Evolutionary conservation across 1,140 invertebrate genomes (phyloP).

Genomic region (Drosophila nikananu): DNA sequence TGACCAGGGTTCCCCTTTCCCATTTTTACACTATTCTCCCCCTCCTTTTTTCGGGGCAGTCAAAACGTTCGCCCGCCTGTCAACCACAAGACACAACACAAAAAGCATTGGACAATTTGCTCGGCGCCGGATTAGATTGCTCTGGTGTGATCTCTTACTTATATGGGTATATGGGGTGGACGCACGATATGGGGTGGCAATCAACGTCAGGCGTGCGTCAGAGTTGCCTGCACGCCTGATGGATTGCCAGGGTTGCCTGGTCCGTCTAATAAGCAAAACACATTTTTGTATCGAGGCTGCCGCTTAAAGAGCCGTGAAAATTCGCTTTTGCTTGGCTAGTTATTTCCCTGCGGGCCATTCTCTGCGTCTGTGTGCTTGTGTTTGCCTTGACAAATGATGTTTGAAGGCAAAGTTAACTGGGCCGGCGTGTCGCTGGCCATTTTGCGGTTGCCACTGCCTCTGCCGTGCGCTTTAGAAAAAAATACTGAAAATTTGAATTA

Average conservation of each 20-base stretch:
- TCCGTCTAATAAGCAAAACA: constrained; percentile 54
- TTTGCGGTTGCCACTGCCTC: constrained; percentile 21
- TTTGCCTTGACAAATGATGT: constrained; percentile 63
- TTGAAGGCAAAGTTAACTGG: constrained; percentile 66
- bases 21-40: not conserved
- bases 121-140: constrained; percentile 40
- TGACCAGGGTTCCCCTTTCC: not conserved
- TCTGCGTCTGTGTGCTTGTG: constrained; percentile 4
- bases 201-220: constrained; percentile 63
- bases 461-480: constrained; percentile 2
- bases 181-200: constrained; percentile 36
- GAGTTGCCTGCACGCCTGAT: constrained; percentile 48
- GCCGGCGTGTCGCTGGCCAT: constrained; percentile 46
- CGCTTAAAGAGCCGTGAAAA: constrained; percentile 61
- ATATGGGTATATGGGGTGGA: not conserved
- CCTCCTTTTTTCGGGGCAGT: constrained; percentile 11
- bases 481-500: constrained; percentile 69
- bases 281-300: constrained; percentile 33
- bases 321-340: constrained; percentile 23
- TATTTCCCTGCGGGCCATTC: constrained; percentile 40
- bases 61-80: constrained; percentile 41
- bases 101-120: constrained; percentile 56
- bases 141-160: constrained; percentile 46
- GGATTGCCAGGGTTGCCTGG: constrained; percentile 46
- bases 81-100: constrained; percentile 61